phyloP scores from a whole-genome alignment of 2,888 invertebrate species.

The Sipha maydis region DNA sequence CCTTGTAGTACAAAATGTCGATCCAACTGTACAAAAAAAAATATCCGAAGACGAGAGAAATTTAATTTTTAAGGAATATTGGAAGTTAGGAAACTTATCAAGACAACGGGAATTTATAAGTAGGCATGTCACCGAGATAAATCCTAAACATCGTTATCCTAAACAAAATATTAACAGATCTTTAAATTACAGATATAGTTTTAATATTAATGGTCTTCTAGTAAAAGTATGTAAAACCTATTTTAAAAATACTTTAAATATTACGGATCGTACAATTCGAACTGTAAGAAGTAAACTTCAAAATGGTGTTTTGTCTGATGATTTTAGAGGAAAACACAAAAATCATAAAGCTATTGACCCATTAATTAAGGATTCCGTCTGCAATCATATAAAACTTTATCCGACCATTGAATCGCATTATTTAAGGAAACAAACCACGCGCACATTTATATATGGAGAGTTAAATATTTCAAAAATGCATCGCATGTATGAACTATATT shows the following conservation, averaged over 20 bases:
- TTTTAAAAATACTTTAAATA: slow-evolving; percentile 18
- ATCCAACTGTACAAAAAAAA: slow-evolving; percentile 26
- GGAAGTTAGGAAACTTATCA: slow-evolving; percentile 31
- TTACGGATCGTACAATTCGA: slow-evolving; percentile 9
- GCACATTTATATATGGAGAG: slow-evolving; percentile 2
- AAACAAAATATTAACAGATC: no score
- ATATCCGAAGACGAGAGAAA: slow-evolving; percentile 7
- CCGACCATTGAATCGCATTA: no score
- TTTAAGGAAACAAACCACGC: slow-evolving; percentile 1
- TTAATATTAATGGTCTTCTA: slow-evolving; percentile 29
- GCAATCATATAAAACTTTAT: neutral
- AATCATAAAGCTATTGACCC: slow-evolving; percentile 1
- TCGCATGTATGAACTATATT: slow-evolving; percentile 11
- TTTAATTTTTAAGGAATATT: slow-evolving; percentile 32
- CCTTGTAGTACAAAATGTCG: slow-evolving; percentile 28
- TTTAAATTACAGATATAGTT: no score
- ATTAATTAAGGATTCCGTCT: slow-evolving; percentile 1
- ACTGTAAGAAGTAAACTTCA: neutral
- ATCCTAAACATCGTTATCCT: slow-evolving; percentile 19
- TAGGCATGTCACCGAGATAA: neutral
- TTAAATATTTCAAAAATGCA: slow-evolving; percentile 34
- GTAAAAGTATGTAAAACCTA: slow-evolving; percentile 25
- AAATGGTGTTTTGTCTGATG: slow-evolving; percentile 6
- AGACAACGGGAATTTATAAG: no score
- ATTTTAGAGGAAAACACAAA: slow-evolving; percentile 16